Evolutionary conservation across 1,140 invertebrate species (phyloP).

Genomic region (Odontomachus brunneus): DNA sequence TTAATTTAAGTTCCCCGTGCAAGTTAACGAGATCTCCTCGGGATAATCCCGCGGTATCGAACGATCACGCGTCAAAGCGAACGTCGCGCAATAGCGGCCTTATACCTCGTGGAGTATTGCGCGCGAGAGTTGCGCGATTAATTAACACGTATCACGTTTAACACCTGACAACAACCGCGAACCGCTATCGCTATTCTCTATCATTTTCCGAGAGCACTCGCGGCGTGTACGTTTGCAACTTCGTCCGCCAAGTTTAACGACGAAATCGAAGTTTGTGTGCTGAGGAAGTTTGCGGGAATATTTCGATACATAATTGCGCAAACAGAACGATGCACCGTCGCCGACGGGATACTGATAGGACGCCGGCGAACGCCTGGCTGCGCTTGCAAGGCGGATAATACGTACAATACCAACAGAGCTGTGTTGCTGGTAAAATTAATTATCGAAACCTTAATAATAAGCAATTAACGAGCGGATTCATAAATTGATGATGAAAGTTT

Average conservation of each 20-base stretch:
- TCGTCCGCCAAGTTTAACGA: constrained; percentile 28
- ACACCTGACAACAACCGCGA: neutral
- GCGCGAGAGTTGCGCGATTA: constrained; percentile 11
- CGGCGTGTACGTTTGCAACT: neutral
- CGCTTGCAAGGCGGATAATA: neutral
- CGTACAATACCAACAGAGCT: no score
- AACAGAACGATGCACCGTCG: neutral
- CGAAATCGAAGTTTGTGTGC: neutral
- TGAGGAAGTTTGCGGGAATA: constrained; percentile 24
- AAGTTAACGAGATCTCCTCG: no score
- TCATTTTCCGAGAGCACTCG: neutral
- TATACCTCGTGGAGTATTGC: neutral
- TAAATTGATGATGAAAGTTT: no score
- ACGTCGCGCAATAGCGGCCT: neutral
- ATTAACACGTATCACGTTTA: constrained; percentile 26
- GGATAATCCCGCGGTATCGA: no score
- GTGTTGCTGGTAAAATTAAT: no score
- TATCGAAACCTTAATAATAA: no score
- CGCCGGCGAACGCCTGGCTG: neutral
- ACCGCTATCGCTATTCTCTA: constrained; percentile 20
- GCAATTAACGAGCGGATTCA: no score
- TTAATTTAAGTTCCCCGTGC: no score
- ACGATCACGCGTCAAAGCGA: no score
- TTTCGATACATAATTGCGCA: constrained; percentile 12
- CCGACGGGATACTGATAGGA: neutral